These are phyloP conservation scores for Aurelia sp. DNA, from an alignment of 30 jellyfish, hydroid and myxozoan species.

Conservation along the genomic window DNA sequence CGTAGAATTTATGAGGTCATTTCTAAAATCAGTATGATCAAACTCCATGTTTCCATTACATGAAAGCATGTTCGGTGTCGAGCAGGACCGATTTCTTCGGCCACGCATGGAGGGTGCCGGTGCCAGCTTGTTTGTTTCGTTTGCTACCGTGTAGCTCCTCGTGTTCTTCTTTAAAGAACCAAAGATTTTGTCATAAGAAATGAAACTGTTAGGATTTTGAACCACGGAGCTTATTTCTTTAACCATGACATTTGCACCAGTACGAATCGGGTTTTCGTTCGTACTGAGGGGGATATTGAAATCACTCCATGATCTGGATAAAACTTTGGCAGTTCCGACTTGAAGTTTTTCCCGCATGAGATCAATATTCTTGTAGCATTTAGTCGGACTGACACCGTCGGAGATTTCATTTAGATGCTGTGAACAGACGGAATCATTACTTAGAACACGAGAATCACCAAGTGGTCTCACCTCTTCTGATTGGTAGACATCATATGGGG, in stretches of 20 bases:
- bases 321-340: conserved; percentile 52
- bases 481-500: not conserved
- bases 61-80: conserved; percentile 32
- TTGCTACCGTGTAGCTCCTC: not conserved
- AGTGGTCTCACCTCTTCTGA: not conserved
- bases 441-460: not conserved
- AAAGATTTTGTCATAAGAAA: conserved; percentile 8
- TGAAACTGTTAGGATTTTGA: not conserved
- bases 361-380: conserved; percentile 33
- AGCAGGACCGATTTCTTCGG: not conserved
- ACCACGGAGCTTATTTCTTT: conserved; percentile 45
- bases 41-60: conserved; percentile 1
- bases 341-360: conserved; percentile 54
- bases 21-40: not conserved
- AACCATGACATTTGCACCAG: conserved; percentile 33
- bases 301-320: conserved; percentile 63
- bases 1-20: not conserved
- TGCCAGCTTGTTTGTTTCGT: not conserved
- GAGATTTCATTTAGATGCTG: not conserved
- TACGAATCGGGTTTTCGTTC: conserved; percentile 13
- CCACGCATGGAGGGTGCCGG: not conserved
- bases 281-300: not conserved
- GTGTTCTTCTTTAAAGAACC: conserved; percentile 9
- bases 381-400: conserved; percentile 1
- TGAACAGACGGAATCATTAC: not conserved